Evolutionary conservation across 2,888 invertebrate genomes (phyloP).

Genomic region (Harmothoe impar): DNA sequence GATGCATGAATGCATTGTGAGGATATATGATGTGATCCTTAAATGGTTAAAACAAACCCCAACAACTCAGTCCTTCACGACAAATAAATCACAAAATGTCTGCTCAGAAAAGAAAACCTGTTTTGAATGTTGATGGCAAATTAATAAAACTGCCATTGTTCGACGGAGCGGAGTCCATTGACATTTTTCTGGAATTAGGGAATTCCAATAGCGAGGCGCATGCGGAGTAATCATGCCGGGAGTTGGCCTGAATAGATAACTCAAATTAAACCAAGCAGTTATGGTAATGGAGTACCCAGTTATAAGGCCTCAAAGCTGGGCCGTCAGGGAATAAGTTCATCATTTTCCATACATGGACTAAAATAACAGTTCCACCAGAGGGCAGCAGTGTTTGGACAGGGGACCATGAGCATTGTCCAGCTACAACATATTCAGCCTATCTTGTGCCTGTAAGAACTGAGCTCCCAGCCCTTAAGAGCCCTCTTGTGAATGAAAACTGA

Average conservation of each 20-base stretch:
- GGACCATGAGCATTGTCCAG: too few relatives aligned
- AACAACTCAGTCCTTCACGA: neutral
- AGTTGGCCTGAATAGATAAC: slow-evolving; percentile 33
- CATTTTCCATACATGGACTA: too few relatives aligned
- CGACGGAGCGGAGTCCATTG: neutral
- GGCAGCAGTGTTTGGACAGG: too few relatives aligned
- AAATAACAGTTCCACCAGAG: too few relatives aligned
- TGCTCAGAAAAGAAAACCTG: neutral
- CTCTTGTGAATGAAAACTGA: too few relatives aligned
- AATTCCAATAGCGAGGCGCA: neutral
- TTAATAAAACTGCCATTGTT: slow-evolving; percentile 36
- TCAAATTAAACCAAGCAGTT: slow-evolving; percentile 29
- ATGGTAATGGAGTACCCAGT: neutral
- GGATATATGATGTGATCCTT: too few relatives aligned
- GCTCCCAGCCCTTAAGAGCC: too few relatives aligned
- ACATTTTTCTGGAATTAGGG: neutral
- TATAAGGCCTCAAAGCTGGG: too few relatives aligned
- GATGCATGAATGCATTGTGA: too few relatives aligned
- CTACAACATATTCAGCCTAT: too few relatives aligned
- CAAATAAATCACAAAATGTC: slow-evolving; percentile 11
- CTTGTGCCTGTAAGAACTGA: too few relatives aligned
- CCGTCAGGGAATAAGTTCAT: too few relatives aligned
- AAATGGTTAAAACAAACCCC: neutral
- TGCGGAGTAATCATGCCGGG: slow-evolving; percentile 9
- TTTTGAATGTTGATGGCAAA: slow-evolving; percentile 47